phyloP scores from a whole-genome alignment of 92 coral and sea anemone genomes.

The Plumapathes pennacea region DNA sequence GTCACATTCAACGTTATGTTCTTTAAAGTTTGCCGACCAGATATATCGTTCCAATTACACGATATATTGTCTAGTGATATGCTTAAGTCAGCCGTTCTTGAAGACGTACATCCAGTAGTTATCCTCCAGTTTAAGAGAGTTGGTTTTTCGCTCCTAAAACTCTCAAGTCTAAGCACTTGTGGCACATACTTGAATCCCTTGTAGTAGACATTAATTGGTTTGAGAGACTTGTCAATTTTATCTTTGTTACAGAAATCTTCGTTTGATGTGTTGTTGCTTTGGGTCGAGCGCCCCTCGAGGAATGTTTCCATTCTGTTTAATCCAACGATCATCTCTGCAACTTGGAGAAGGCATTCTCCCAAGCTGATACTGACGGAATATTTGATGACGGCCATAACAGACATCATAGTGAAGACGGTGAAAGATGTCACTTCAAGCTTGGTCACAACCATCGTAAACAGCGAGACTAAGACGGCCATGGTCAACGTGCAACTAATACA shows the following conservation, averaged over 20 bases:
- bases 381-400: constrained; percentile 4
- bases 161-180: not conserved
- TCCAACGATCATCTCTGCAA: constrained; percentile 6
- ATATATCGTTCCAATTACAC: not conserved
- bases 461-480: constrained; percentile 1
- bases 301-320: constrained; percentile 2
- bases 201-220: not conserved
- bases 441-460: constrained; percentile 1
- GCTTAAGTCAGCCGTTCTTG: not conserved
- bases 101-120: no score
- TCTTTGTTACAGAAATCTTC: no score
- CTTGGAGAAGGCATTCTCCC: not conserved
- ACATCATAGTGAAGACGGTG: constrained; percentile 9
- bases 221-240: no score
- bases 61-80: not conserved
- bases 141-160: constrained; percentile 5
- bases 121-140: not conserved
- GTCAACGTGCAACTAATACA: constrained; percentile 1
- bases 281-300: not conserved
- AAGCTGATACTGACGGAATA: not conserved
- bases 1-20: constrained; percentile 3
- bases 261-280: not conserved
- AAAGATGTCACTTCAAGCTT: not conserved
- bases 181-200: not conserved
- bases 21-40: not conserved